These are phyloP conservation scores for Heliornis fulica DNA, from an alignment of 2,113 vertebrate genomes.

Conservation along the genomic window DNA sequence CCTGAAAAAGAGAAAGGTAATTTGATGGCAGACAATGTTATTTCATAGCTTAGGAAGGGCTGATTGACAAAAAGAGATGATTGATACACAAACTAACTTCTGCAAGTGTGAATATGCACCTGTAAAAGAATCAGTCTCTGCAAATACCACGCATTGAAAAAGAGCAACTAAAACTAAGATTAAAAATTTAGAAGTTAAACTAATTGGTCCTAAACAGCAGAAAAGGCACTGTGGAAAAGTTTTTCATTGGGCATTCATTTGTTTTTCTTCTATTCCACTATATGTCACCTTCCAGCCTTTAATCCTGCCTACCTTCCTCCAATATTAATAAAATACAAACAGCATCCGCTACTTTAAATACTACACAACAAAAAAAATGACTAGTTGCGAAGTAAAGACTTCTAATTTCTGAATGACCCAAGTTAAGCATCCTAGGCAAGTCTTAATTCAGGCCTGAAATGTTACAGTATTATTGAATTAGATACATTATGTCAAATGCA, in stretches of 20 bases:
- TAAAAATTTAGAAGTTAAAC: not conserved
- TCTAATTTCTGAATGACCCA: not conserved
- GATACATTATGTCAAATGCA: not conserved
- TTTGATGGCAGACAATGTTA: not conserved
- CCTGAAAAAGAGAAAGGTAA: not conserved
- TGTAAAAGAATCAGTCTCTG: not conserved
- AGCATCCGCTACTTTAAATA: not conserved
- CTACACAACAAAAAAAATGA: too few species aligned
- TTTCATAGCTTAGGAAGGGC: not conserved
- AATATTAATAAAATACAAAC: not conserved
- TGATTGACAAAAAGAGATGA: not conserved
- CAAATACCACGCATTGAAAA: not conserved
- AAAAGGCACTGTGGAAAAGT: not conserved
- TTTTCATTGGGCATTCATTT: accelerated
- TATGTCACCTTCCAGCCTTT: not conserved
- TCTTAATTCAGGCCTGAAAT: not conserved
- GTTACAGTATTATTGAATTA: not conserved
- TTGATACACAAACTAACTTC: too few species aligned
- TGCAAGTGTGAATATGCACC: not conserved
- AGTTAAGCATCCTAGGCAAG: not conserved
- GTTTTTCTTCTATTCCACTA: not conserved
- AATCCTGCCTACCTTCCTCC: not conserved
- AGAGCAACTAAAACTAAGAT: not conserved
- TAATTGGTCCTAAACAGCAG: not conserved
- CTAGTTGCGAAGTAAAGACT: not conserved